Percentiles rank a stretch among this genome's conserved stretches.
Evolutionary conservation across 2,888 invertebrate genomes (phyloP).

Genomic region (Acanthoscelides obtectus): DNA sequence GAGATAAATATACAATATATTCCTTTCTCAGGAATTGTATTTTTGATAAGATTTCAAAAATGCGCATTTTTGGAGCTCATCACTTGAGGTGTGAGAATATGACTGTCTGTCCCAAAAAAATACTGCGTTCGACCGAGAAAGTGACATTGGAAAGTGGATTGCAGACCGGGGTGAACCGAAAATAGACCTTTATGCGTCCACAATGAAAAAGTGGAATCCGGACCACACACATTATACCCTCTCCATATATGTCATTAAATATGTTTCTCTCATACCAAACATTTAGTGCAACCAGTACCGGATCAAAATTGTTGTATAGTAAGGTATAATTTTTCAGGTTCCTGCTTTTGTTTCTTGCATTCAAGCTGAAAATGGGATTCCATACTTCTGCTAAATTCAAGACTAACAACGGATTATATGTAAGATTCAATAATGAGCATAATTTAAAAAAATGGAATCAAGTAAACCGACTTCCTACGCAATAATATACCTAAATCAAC

Average conservation of each 20-base stretch:
- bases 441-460: too few relatives aligned
- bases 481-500: too few relatives aligned
- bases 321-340: not conserved
- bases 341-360: not conserved
- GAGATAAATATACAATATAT: too few relatives aligned
- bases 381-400: too few relatives aligned
- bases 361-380: not conserved
- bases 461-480: too few relatives aligned
- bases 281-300: not conserved
- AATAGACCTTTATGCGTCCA: not conserved
- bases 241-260: not conserved
- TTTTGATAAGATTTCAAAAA: too few relatives aligned
- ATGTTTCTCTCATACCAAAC: not conserved
- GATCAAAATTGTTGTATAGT: not conserved
- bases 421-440: too few relatives aligned
- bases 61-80: too few relatives aligned
- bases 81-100: too few relatives aligned
- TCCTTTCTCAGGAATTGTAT: too few relatives aligned
- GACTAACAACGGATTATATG: too few relatives aligned
- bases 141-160: not conserved
- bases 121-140: not conserved
- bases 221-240: not conserved
- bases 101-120: too few relatives aligned
- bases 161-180: not conserved
- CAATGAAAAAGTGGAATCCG: not conserved